A percentile compares a stretch with the other conserved stretches of the same genome.
Evolutionary conservation across 2,888 invertebrate species (phyloP).

Genomic region (Cheilosia vernalis): DNA sequence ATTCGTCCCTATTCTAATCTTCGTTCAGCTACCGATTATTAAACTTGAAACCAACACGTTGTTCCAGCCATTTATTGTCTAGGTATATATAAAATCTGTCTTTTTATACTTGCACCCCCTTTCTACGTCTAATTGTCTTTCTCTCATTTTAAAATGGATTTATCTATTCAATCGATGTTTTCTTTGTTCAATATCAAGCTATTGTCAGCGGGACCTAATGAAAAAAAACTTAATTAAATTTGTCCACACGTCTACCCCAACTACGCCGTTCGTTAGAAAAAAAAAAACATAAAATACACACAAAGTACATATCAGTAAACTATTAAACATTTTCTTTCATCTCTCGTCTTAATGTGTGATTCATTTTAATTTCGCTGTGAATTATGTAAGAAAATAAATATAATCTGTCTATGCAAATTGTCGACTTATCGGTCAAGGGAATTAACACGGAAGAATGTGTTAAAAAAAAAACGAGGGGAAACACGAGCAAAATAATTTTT

Average conservation of each 20-base stretch:
- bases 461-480: conserved; percentile 4
- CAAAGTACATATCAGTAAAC: background rate
- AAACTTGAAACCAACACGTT: too few species aligned
- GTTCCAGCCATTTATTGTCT: too few species aligned
- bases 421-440: conserved; percentile 60
- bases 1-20: too few species aligned
- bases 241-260: conserved; percentile 13
- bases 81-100: too few species aligned
- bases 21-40: too few species aligned
- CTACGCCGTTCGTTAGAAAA: conserved; percentile 1
- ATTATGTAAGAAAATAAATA: conserved; percentile 35
- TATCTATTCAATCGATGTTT: background rate
- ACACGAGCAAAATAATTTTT: conserved; percentile 9
- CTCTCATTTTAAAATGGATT: background rate
- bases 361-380: conserved; percentile 41
- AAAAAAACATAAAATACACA: background rate
- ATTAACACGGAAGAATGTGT: conserved; percentile 34
- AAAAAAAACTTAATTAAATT: conserved; percentile 21
- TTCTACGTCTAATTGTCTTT: background rate
- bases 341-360: conserved; percentile 24
- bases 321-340: conserved; percentile 26
- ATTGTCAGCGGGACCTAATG: background rate
- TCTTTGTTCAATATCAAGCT: background rate
- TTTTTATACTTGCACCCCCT: background rate
- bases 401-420: conserved; percentile 32